Evolutionary conservation across 2,113 vertebrate species (phyloP).

Genomic region (Malurus elegans): DNA sequence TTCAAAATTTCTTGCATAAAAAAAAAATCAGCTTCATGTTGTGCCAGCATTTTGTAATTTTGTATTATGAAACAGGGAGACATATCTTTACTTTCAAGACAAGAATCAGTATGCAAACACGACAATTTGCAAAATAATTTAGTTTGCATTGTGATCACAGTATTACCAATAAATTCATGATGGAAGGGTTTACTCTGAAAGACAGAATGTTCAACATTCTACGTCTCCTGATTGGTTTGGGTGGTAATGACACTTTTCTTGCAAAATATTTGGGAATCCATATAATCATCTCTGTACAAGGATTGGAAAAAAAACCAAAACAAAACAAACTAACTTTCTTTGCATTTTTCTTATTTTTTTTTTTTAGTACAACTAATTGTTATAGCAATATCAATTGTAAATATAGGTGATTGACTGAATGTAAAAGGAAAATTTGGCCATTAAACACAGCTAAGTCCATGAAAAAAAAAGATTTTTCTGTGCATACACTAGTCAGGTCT

Average conservation of each 20-base stretch:
- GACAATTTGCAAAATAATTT: background rate
- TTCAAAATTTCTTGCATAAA: background rate
- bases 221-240: background rate
- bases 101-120: background rate
- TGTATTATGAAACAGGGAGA: background rate
- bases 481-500: rapidly evolving
- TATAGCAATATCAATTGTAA: background rate
- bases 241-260: background rate
- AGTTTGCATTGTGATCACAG: background rate
- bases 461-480: background rate
- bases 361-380: background rate
- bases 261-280: background rate
- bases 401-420: background rate
- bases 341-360: background rate
- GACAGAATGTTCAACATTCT: background rate
- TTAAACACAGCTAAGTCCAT: background rate
- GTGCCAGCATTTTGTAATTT: background rate
- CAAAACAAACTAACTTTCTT: no score
- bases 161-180: background rate
- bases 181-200: rapidly evolving
- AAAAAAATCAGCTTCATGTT: background rate
- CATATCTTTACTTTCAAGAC: background rate
- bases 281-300: background rate
- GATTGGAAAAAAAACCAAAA: background rate
- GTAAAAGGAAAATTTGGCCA: background rate